Evolutionary conservation across 2,113 vertebrate genomes (phyloP).

Genomic region (Istiophorus platypterus): DNA sequence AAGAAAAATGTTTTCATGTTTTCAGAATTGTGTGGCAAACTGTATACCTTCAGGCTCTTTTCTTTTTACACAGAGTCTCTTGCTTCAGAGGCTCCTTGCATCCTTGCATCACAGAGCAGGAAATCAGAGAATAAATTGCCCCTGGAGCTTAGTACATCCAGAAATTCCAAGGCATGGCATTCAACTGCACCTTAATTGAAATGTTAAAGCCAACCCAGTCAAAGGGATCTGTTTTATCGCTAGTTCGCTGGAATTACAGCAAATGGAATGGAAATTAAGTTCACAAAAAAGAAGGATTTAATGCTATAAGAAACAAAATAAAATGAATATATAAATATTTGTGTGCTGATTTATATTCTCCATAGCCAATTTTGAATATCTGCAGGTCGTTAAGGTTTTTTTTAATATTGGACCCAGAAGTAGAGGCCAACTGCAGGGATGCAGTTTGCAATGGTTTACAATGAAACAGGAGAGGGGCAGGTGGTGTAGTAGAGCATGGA

Average conservation of each 20-base stretch:
- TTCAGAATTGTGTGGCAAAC: neutral
- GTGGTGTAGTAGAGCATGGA: too few species aligned
- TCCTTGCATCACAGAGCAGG: constrained; percentile 14
- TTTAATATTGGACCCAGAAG: too few species aligned
- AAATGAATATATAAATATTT: neutral
- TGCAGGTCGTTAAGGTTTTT: too few species aligned
- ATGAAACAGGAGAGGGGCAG: too few species aligned
- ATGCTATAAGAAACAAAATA: neutral
- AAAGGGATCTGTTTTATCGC: neutral
- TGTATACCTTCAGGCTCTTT: constrained; percentile 3
- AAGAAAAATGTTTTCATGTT: constrained; percentile 10
- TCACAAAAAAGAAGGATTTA: neutral
- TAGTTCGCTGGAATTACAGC: constrained; percentile 15
- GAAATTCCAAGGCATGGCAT: constrained; percentile 20
- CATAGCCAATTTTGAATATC: neutral
- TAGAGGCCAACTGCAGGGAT: too few species aligned
- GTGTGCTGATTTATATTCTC: neutral
- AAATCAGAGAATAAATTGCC: constrained; percentile 28
- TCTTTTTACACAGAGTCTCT: constrained; percentile 10
- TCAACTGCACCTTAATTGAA: constrained; percentile 36
- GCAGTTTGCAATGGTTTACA: too few species aligned
- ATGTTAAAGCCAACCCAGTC: constrained; percentile 22
- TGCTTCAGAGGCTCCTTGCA: neutral
- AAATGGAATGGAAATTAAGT: neutral
- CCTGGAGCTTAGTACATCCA: constrained; percentile 7